Evolutionary conservation across 2,797 vertebrate species (phyloP), one percentile per base, ranked within the genome.

Genomic region (Ctenosaura bakeri): DNA sequence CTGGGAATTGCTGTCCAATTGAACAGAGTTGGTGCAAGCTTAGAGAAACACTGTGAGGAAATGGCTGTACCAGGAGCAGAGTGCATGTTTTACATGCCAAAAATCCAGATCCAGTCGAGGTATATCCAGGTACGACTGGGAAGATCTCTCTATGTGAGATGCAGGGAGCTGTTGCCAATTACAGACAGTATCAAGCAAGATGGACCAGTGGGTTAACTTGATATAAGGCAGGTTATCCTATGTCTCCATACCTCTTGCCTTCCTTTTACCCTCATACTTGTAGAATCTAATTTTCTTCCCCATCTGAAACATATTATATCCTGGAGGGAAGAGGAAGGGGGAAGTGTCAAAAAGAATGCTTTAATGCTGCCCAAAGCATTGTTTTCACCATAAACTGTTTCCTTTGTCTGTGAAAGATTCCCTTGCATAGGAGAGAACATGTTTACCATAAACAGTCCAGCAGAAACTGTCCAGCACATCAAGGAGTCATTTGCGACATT

Each of bases 371-470:
- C 56, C 9, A 32, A 20, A 42, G 29, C 9, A 1, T 38, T 84
- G 10, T 46, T 79, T 42, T 87, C 64, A 46, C 18, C 20, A n/a
- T 66, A 62, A n/a, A 35, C 8, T 46, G 13, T 54, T 38, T 35
- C 18, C 7, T 76, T 77, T 78, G 29, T 50, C 56, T 38, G 35
- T 59, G 66, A 50, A 50, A 4, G 22, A 66, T 80, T 59, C n/a
- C 14, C 77, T 69, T 88, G 46, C 6, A 66, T 80, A 54, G 18
- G 64, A n/a, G 66, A 78, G 38, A 8, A 35, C 24, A 18, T 79
- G 64, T 66, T 88, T 66, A 69, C 50, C 18, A 66, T 62, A 80
- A 66, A 66, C 59, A 87, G 59, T 66, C 22, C 77, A 66, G 59
- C 26, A 62, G 18, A 78, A n/a, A 24, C 74, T n/a, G 38, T 26